Evolutionary conservation across 1,140 invertebrate genomes (phyloP), one percentile per base, ranked within the genome.

Genomic region (Brachionus calyciflorus): DNA sequence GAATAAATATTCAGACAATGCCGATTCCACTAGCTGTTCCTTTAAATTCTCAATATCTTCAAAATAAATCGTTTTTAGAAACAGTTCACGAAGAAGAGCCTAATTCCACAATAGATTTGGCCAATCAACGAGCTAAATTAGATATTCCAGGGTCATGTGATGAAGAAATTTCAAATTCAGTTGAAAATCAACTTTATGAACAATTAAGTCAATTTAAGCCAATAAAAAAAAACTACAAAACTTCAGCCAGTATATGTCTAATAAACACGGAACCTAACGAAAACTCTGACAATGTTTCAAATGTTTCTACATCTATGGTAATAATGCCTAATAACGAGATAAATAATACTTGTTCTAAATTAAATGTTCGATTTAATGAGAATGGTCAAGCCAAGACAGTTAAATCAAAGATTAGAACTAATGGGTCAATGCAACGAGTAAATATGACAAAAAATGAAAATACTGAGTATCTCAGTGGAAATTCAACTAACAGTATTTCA

Each of bases 181-280:
- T 44, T 24, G 37, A 65, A 65, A 44, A 65, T 44, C 60, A 65
- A 44, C 60, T 65, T 65, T 41, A 65, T 44, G 60, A 65, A 26
- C 60, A 65, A 65, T 24, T 65, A 26, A 65, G 40, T 46, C 60
- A 65, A 65, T 65, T 65, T 24, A 65, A 44, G 4, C 60, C 60
- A n/a, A 24, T 65, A 5, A 65, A 65, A 65, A 65, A 65, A 26
- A 65, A 41, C 6, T 65, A 19, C n/a, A 65, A 65, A 44, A 65
- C 60, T 19, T 44, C 60, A 44, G 24, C 60, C 10, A 65, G 60
- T 9, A 65, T 65, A 24, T 65, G 40, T 65, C 21, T 65, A 3
- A 14, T 10, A n/a, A 65, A 44, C 30, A 7, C 17, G 6, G 40
- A 65, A 33, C 3, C 14, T 17, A 37, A 37, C 37, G 30, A 60